Conservation (phyloP, 2,888 invertebrate species). For the Drosophila prostipennis region DNA sequence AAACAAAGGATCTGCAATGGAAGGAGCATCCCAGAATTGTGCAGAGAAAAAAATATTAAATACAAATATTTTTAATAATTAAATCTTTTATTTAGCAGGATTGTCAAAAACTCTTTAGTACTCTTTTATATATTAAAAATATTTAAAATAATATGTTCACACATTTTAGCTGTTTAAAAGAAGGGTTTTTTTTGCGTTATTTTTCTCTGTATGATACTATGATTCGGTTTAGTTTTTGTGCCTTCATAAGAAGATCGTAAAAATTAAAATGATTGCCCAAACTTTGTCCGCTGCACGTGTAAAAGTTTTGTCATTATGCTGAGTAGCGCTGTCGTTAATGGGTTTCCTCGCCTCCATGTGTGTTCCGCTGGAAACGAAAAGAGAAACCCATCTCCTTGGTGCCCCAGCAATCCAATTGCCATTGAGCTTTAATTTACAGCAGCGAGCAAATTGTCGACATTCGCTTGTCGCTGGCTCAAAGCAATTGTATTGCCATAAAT, state of each 20-base stretch:
- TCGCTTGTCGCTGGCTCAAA: constrained; percentile 10
- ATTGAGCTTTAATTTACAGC: constrained; percentile 42
- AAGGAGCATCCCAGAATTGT: neutral
- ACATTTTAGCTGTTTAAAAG: too few species aligned
- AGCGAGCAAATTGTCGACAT: constrained; percentile 24
- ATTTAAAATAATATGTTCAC: too few species aligned
- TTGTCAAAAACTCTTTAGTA: too few species aligned
- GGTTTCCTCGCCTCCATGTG: constrained; percentile 31
- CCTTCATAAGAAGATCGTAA: constrained; percentile 62
- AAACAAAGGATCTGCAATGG: constrained; percentile 12
- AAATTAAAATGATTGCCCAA: constrained; percentile 78
- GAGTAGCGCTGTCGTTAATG: constrained; percentile 73
- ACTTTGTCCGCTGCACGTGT: constrained; percentile 59
- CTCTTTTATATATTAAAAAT: too few species aligned
- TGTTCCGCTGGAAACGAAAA: neutral
- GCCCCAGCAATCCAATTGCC: constrained; percentile 5
- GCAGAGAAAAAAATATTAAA: neutral
- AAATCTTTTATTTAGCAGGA: too few species aligned
- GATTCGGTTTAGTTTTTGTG: constrained; percentile 24
- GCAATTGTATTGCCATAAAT: constrained; percentile 46
- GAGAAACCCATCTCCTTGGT: neutral
- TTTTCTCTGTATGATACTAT: neutral
- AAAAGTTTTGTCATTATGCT: constrained; percentile 73
- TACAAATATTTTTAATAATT: too few species aligned
- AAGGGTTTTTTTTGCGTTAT: too few species aligned